Evolutionary conservation across 2,888 invertebrate genomes (phyloP).

Genomic region (Hermaeophaga mercurialis): DNA sequence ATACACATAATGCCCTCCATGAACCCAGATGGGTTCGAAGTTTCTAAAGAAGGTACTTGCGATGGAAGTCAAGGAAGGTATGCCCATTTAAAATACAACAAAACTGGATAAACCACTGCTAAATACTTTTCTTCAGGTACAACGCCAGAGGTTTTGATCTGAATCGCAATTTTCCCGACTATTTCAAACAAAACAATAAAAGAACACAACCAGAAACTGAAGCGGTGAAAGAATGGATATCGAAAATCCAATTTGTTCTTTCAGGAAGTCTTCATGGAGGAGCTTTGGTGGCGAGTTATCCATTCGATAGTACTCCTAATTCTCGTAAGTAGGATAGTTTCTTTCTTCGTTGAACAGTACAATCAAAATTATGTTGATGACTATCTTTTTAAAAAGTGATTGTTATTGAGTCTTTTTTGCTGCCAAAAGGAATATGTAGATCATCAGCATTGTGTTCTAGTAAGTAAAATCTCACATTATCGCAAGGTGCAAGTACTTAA

Average conservation of each 20-base stretch:
- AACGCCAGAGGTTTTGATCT: slow-evolving; percentile 89
- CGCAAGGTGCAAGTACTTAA: too few species aligned
- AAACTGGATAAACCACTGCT: too few species aligned
- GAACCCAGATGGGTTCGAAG: slow-evolving; percentile 98
- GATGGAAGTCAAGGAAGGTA: slow-evolving; percentile 87
- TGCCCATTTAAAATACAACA: slow-evolving; percentile 21
- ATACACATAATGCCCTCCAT: slow-evolving; percentile 97
- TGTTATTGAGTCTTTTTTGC: slow-evolving; percentile 50
- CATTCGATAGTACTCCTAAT: slow-evolving; percentile 94
- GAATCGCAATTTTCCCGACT: slow-evolving; percentile 96
- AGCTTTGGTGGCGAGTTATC: slow-evolving; percentile 94
- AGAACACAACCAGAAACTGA: slow-evolving; percentile 93
- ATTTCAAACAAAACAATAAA: slow-evolving; percentile 86
- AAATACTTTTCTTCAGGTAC: slow-evolving; percentile 62
- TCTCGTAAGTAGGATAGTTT: slow-evolving; percentile 73
- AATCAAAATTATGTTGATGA: slow-evolving; percentile 1
- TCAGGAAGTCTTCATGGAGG: slow-evolving; percentile 96
- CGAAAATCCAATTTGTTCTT: slow-evolving; percentile 89
- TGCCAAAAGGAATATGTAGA: slow-evolving; percentile 71
- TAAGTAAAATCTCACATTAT: too few species aligned
- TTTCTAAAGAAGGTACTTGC: slow-evolving; percentile 87
- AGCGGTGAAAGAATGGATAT: slow-evolving; percentile 92
- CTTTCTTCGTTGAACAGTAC: not conserved
- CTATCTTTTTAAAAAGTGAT: slow-evolving; percentile 31
- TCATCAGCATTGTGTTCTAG: slow-evolving; percentile 76